Evolutionary conservation across 2,113 vertebrate species (phyloP), one percentile per base, ranked within the genome.

Genomic region (Phocoena sinus): DNA sequence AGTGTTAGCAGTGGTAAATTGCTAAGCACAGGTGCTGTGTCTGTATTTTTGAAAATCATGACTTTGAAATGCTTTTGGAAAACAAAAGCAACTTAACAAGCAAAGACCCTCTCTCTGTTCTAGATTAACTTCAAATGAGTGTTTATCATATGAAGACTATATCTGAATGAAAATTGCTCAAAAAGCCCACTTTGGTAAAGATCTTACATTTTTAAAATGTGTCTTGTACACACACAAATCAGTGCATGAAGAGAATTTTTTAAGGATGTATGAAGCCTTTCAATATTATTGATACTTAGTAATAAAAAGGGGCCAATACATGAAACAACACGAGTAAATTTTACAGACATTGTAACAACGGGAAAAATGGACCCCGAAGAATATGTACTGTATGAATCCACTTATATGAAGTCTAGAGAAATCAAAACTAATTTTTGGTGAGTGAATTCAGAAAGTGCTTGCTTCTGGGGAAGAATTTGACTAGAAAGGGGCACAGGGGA

Each of bases 1-100:
- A 13, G 23, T 18, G 5, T 91, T 77, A 85, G 84, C 92, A 98
- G 96, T 91, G 53, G 89, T 77, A 96, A 98, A 98, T 96, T 80
- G 97, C 85, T 97, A 95, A 70, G n/a, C 10, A 74, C 31, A 74
- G n/a, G 11, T 58, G 86, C 41, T 65, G 60, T 17, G 21, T 65
- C 23, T 86, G 17, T 50, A 68, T 44, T 58, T 68, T 82, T 85
- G 9, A 0, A 41, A 95, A 84, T 58, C 8, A 31, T 38, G 20
- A 58, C 68, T 95, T 92, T 36, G n/a, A 94, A 92, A 50, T 74
- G 20, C 12, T 65, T 91, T 58, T 41, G 50, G 14, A 94, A 71
- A 94, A 77, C 41, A 74, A 86, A 94, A 50, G 67, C 28, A 89
- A 73, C 65, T 84, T 83, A 31, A 67, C 83, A 86, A 83, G 12